phyloP scores from a whole-genome alignment of 2,888 invertebrate species.

The Acheta domesticus region DNA sequence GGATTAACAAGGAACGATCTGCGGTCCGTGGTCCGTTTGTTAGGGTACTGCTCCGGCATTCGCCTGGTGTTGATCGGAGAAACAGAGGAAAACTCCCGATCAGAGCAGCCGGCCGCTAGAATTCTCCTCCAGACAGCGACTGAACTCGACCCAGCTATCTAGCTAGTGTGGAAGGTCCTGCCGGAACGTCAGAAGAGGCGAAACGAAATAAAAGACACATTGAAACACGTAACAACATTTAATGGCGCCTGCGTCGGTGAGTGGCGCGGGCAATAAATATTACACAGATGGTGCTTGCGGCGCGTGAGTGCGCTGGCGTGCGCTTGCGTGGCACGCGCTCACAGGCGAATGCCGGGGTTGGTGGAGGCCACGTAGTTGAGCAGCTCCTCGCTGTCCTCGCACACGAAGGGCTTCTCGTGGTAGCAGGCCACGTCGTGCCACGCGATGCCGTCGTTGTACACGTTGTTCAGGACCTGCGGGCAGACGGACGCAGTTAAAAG shows the following conservation, averaged over 20 bases:
- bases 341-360: slow-evolving; percentile 79
- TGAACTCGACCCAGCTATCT: no score
- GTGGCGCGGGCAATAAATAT: not conserved
- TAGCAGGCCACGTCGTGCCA: slow-evolving; percentile 94
- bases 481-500: no score
- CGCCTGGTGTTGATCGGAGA: no score
- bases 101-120: no score
- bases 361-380: slow-evolving; percentile 80
- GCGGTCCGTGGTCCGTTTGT: no score
- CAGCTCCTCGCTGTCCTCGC: slow-evolving; percentile 86
- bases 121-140: no score
- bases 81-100: no score
- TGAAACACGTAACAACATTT: slow-evolving; percentile 18
- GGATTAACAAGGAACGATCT: no score
- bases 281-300: not conserved
- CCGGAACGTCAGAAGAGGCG: no score
- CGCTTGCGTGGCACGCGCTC: slow-evolving; percentile 45
- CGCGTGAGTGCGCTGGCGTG: not conserved
- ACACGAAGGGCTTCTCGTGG: slow-evolving; percentile 87
- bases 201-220: not conserved
- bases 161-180: no score
- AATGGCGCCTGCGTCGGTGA: not conserved
- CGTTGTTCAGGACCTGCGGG: slow-evolving; percentile 70
- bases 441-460: slow-evolving; percentile 88
- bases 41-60: no score